Conservation (phyloP, 2,113 vertebrate species). For the Coracopsis vasa region DNA sequence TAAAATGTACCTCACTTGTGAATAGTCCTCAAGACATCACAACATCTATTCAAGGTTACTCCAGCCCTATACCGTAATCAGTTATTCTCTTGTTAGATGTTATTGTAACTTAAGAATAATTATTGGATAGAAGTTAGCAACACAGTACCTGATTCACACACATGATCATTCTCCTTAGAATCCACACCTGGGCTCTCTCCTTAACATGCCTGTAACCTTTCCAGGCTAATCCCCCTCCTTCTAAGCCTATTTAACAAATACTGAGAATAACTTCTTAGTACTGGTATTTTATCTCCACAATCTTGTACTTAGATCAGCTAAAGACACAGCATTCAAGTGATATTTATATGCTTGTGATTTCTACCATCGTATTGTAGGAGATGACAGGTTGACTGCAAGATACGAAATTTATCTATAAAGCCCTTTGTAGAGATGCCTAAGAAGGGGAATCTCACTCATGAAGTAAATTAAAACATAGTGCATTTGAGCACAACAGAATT, state of each 20-base stretch:
- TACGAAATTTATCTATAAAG: slow-evolving; percentile 2
- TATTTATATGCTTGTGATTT: slow-evolving; percentile 39
- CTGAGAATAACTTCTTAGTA: background rate
- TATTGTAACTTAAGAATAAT: background rate
- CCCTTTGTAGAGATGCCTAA: background rate
- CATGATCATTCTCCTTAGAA: background rate
- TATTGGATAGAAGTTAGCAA: background rate
- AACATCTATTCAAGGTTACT: background rate
- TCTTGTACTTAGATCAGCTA: background rate
- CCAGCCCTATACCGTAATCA: background rate
- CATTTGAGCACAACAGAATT: background rate
- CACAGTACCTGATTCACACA: background rate
- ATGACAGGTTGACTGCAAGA: slow-evolving; percentile 45
- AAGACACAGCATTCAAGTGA: background rate
- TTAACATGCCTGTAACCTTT: background rate
- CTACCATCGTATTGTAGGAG: background rate
- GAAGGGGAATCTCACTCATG: slow-evolving; percentile 7
- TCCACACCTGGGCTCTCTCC: background rate
- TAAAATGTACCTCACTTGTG: background rate
- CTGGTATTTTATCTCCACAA: background rate
- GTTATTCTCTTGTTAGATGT: background rate
- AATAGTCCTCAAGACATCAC: background rate
- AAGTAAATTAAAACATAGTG: slow-evolving; percentile 5
- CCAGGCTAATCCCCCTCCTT: background rate
- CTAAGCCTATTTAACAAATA: background rate